Evolutionary conservation across 2,113 vertebrate genomes (phyloP).

Genomic region (Maccullochella peelii): DNA sequence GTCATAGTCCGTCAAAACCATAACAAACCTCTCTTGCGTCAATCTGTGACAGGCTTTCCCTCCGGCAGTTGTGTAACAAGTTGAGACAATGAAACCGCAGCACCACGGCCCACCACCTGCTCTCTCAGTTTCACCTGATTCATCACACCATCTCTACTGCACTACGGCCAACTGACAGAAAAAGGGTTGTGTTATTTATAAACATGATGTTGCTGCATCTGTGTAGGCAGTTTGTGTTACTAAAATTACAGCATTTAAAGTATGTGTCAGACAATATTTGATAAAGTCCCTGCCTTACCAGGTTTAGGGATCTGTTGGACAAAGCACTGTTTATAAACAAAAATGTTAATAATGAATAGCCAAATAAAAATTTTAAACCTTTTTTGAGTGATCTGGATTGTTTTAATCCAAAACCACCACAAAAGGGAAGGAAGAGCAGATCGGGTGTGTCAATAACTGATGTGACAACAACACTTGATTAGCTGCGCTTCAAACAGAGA

Average conservation of each 20-base stretch:
- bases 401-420: background rate
- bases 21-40: constrained; percentile 75
- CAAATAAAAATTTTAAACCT: background rate
- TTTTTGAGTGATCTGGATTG: background rate
- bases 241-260: constrained; percentile 20
- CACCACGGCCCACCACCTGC: constrained; percentile 59
- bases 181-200: constrained; percentile 45
- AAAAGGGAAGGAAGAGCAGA: constrained; percentile 9
- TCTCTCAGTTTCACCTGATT: constrained; percentile 73
- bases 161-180: background rate
- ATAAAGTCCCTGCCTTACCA: background rate
- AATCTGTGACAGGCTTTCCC: constrained; percentile 66
- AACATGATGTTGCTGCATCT: constrained; percentile 21
- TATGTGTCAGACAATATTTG: background rate
- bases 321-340: background rate
- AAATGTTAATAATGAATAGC: background rate
- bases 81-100: constrained; percentile 68
- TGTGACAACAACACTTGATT: background rate
- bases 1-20: constrained; percentile 73
- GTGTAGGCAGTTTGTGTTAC: background rate
- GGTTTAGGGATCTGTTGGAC: background rate
- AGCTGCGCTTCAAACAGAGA: background rate
- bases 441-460: background rate
- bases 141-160: constrained; percentile 33
- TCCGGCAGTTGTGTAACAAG: constrained; percentile 68